Percentiles rank a stretch among this genome's conserved stretches.
Conservation (phyloP, 2,888 invertebrate genomes). For the Myathropa florea region DNA sequence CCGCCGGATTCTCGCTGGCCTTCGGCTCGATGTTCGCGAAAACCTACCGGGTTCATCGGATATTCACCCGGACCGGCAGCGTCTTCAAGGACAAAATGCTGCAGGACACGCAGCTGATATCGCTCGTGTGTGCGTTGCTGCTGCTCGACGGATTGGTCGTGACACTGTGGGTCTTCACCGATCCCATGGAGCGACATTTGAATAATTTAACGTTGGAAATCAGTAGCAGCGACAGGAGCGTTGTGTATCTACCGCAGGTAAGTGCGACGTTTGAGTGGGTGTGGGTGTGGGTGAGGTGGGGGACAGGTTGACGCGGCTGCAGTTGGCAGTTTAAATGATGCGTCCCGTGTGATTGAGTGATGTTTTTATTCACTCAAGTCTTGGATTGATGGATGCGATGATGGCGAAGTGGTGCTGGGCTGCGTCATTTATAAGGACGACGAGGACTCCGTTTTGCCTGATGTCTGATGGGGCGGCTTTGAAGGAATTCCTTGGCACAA, state of each 20-base stretch:
- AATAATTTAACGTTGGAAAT: constrained; percentile 91
- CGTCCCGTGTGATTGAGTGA: constrained; percentile 41
- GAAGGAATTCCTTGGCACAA: neutral
- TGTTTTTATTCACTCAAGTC: constrained; percentile 36
- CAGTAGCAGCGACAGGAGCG: constrained; percentile 88
- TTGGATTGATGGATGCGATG: constrained; percentile 35
- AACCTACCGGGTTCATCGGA: constrained; percentile 94
- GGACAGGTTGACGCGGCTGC: constrained; percentile 20
- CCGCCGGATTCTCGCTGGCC: constrained; percentile 94
- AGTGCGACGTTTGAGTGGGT: constrained; percentile 71
- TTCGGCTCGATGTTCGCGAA: constrained; percentile 98
- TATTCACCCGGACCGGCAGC: constrained; percentile 92
- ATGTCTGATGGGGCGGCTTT: neutral
- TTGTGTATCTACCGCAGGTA: constrained; percentile 93
- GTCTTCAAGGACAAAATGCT: constrained; percentile 94
- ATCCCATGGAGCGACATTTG: constrained; percentile 93
- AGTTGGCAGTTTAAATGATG: constrained; percentile 40
- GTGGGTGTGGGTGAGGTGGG: neutral
- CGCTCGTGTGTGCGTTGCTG: constrained; percentile 90
- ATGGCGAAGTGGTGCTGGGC: neutral
- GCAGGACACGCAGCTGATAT: constrained; percentile 93
- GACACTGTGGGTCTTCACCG: constrained; percentile 90
- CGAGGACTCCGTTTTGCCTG: neutral
- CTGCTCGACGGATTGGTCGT: constrained; percentile 92
- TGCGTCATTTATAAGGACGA: neutral